phyloP scores from a whole-genome alignment of 2,797 vertebrate genomes.

The Masticophis lateralis region DNA sequence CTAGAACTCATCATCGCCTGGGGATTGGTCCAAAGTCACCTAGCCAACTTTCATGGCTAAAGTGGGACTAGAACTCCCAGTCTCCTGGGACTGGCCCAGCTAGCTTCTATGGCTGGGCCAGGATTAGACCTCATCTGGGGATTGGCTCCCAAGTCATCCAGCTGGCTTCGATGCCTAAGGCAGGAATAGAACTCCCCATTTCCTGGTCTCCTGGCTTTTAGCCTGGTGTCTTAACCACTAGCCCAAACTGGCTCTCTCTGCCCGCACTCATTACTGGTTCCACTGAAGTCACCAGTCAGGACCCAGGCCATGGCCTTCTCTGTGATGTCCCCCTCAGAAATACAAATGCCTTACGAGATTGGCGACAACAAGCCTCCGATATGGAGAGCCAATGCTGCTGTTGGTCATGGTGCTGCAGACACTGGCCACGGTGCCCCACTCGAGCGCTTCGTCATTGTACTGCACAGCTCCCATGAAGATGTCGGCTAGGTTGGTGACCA shows the following conservation, averaged over 20 bases:
- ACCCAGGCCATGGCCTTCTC: neutral
- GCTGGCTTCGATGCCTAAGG: neutral
- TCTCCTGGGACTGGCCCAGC: too few relatives aligned
- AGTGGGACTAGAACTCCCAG: too few relatives aligned
- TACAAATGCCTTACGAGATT: slow-evolving; percentile 46
- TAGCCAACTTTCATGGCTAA: neutral
- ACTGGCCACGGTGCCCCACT: slow-evolving; percentile 61
- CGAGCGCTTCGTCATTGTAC: slow-evolving; percentile 72
- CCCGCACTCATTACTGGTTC: neutral
- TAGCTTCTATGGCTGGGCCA: too few relatives aligned
- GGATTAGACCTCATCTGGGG: too few relatives aligned
- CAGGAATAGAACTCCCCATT: neutral
- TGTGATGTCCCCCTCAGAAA: neutral
- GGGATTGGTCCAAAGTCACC: neutral
- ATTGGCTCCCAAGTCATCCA: neutral
- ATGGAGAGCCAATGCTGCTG: neutral
- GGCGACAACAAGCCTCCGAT: slow-evolving; percentile 43
- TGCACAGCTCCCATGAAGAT: slow-evolving; percentile 79
- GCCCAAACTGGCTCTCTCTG: neutral
- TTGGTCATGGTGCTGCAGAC: slow-evolving; percentile 74
- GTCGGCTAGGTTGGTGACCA: slow-evolving; percentile 75
- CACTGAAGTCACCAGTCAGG: neutral
- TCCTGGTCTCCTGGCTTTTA: neutral
- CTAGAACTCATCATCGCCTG: too few relatives aligned
- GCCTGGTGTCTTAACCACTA: neutral